Percentiles rank a stretch among this genome's conserved stretches.
Evolutionary conservation across 2,888 invertebrate genomes (phyloP).

Genomic region (Disparrhopalites patrizii): DNA sequence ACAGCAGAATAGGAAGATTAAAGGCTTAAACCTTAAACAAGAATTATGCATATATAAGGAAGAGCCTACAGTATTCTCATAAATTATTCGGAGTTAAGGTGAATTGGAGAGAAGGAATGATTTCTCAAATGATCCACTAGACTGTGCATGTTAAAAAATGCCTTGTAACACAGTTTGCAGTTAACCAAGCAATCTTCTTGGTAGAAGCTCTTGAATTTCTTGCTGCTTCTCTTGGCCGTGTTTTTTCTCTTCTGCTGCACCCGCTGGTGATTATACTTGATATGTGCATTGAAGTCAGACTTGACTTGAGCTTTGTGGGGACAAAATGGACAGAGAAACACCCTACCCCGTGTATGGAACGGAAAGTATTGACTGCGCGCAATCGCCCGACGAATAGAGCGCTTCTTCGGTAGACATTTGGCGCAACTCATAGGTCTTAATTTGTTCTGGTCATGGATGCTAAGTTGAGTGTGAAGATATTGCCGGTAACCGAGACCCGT

Average conservation of each 20-base stretch:
- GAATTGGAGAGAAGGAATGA: neutral
- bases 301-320: neutral
- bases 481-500: neutral
- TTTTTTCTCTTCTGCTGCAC: neutral
- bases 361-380: neutral
- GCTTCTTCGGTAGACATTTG: no score
- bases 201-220: neutral
- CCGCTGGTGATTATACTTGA: neutral
- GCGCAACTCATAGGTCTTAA: neutral
- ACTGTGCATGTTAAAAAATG: neutral
- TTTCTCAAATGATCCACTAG: neutral
- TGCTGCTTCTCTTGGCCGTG: neutral
- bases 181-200: neutral
- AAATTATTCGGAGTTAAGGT: no score
- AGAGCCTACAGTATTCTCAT: no score
- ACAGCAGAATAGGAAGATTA: no score
- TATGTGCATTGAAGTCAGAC: neutral
- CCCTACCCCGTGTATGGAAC: neutral
- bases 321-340: neutral
- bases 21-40: no score
- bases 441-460: neutral
- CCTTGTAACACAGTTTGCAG: neutral
- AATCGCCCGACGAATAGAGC: neutral
- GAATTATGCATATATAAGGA: no score
- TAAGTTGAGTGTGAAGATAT: neutral